Conservation (phyloP, 2,113 vertebrate species). For the Tursiops truncatus region DNA sequence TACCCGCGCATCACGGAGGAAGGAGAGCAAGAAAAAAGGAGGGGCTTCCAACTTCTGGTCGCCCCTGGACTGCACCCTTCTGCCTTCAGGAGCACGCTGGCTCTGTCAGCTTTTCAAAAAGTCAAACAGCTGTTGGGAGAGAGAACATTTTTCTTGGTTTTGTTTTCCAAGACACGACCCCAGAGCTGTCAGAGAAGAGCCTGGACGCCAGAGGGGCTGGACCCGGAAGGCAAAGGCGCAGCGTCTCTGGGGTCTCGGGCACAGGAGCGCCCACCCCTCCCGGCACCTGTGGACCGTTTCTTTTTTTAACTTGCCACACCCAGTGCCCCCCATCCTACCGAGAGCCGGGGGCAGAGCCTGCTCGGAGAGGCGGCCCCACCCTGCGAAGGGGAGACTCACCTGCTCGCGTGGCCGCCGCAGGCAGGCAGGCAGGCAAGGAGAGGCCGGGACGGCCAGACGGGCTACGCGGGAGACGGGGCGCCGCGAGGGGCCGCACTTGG, state of each 20-base stretch:
- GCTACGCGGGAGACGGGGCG: neutral
- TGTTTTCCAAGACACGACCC: neutral
- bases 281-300: neutral
- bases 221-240: neutral
- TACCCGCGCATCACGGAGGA: neutral
- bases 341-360: neutral
- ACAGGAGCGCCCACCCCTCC: neutral
- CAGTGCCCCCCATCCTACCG: neutral
- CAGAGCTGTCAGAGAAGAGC: neutral
- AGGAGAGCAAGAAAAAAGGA: no score
- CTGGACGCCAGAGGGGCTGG: neutral
- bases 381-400: slow-evolving; percentile 48
- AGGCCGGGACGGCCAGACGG: neutral
- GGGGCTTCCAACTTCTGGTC: neutral
- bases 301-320: neutral
- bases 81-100: neutral
- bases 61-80: neutral
- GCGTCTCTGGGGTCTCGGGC: neutral
- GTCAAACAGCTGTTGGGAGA: neutral
- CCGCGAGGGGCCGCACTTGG: neutral
- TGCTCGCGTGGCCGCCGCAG: slow-evolving; percentile 9
- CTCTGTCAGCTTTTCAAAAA: neutral
- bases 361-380: neutral
- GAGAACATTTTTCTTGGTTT: neutral
- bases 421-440: neutral